Base-by-base conservation (phyloP, 2,888 invertebrate species). In the Drosophila infuscata region DNA sequence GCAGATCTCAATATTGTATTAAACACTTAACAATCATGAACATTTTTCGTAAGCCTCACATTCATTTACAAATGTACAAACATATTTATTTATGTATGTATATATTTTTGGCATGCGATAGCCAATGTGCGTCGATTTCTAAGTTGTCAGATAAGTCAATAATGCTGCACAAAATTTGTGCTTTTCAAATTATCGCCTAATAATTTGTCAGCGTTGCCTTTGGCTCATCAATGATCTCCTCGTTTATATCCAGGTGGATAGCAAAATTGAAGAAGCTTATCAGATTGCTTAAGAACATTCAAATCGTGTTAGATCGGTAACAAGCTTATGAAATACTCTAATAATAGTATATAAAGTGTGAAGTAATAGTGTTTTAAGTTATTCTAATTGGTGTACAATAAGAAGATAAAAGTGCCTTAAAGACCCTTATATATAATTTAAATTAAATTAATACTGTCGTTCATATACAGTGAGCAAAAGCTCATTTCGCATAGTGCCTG, bases 101-200 rank as follows among this genome's bases (percentile, higher is more conserved):
- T 32, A 17, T 29, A 54, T 70, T 74, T 65, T 70, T 59, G 64
- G 56, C 74, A 69, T 63, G 52, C 56, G 41, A n/a, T 17, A 17
- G 25, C 1, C 7, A 63, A 67, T 70, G 74, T 77, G 77, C 29
- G 35, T 3, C 9, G 77, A 70, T 25, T 76, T n/a, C 17, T 1
- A 51, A 76, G 20, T 4, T 15, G 7, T 12, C 17, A 12, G 25
- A 48, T 36, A 48, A 54, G 12, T 46, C 35, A 11, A 36, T 43
- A 69, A 25, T 69, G 73, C 73, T 63, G 63, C 68, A 63, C 57
- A 71, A 63, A 72, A 53, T 64, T 72, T 6, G 25, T 25, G 11
- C 7, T 41, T 52, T 12, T 12, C 20, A 1, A 46, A 20, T 20
- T 12, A 3, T 3, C 38, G 38, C 38, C 38, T n/a, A 83, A 35